Evolutionary conservation across 53 echinoderm and acorn worm genomes (phyloP), one percentile per base, ranked within the genome.

Genomic region (Patiria pectinifera): DNA sequence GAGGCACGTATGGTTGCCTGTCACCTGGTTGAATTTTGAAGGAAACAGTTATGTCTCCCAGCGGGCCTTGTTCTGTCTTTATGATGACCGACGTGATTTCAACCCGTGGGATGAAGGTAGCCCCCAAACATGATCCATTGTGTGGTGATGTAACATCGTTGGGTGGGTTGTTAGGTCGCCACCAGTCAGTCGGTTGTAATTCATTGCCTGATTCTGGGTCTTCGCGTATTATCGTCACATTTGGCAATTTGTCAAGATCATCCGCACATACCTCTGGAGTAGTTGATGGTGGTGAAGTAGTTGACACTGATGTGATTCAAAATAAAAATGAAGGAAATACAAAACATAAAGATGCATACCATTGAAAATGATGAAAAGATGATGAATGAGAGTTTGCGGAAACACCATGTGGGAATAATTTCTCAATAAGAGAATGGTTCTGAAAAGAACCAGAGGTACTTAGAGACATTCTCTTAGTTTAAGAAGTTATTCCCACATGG

Each of bases 211-310:
- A 66, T 18, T 85, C 85, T 16, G 71, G 69, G 58, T 70, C 43
- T 21, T 71, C 15, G 14, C 70, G 14, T 71, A 43, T 69, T 44
- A 85, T 46, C 10, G n/a, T 46, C 9, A 85, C 85, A 26, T 45
- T 10, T 8, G 10, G 13, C 8, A 45, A 85, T 4, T 1, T 2
- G 23, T 85, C 85, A 44, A 85, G 71, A 19, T 85, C 71, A 21
- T 85, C 69, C 9, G 46, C 85, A 69, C 85, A 66, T 45, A 69
- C 70, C 45, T 48, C 85, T 44, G 85, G 85, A 53, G 85, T 85
- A 24, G 85, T 85, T 16, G 71, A 59, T 23, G 60, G 83, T 59
- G 49, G 59, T 25, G 62, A 22, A 46, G 79, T 79, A 79, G 79
- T 84, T 16, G 84, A 44, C 46, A 84, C 84, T 84, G 69, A 66